Percentiles rank a stretch among this genome's conserved stretches.
phyloP scores from a whole-genome alignment of 2,113 vertebrate species.

The Isurus oxyrinchus region DNA sequence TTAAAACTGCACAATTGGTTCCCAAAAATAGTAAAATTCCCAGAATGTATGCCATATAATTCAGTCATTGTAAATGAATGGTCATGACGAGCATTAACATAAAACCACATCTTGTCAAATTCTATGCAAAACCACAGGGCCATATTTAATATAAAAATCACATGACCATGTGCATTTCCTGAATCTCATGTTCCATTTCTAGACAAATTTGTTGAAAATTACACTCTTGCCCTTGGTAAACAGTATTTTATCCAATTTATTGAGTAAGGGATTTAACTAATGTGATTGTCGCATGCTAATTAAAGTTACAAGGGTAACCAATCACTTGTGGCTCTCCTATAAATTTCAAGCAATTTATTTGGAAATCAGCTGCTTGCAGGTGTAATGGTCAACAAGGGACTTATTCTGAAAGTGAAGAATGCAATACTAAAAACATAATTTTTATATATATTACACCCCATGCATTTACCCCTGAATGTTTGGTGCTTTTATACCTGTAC shows the following conservation, averaged over 20 bases:
- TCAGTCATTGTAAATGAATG: background rate
- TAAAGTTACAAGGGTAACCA: background rate
- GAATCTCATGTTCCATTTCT: background rate
- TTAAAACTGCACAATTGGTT: no score
- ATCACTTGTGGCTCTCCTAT: background rate
- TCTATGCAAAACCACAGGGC: background rate
- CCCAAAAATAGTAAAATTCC: no score
- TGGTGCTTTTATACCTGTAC: background rate
- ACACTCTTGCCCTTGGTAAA: background rate
- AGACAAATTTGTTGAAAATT: background rate
- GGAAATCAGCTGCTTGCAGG: background rate
- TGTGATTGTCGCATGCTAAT: background rate
- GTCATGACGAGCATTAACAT: background rate
- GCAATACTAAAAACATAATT: background rate
- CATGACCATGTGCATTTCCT: background rate
- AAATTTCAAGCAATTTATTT: background rate
- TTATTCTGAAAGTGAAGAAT: background rate
- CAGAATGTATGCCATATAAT: background rate
- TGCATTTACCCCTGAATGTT: background rate
- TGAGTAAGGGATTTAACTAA: background rate
- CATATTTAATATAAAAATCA: background rate
- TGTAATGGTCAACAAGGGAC: background rate
- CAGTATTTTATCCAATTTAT: background rate
- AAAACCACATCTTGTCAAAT: background rate
- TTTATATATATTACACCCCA: background rate